Conservation (phyloP, 1,140 invertebrate species). For the Mylabris phalerata region DNA sequence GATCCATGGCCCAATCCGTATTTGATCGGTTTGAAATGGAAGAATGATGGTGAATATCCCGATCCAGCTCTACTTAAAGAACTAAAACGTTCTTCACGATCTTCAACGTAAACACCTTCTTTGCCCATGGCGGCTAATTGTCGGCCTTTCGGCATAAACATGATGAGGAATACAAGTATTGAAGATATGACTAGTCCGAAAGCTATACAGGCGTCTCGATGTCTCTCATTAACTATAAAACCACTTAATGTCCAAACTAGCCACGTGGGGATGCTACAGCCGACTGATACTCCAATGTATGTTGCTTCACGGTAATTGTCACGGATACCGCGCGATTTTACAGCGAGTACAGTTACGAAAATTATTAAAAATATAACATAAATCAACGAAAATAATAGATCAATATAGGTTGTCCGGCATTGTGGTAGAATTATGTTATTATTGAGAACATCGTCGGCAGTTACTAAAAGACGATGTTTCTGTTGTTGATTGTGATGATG, state of each 20-base stretch:
- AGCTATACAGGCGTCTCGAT: conserved; percentile 79
- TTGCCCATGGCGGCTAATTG: conserved; percentile 84
- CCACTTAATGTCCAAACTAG: conserved; percentile 72
- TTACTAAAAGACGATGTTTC: conserved; percentile 41
- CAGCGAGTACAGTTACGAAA: conserved; percentile 74
- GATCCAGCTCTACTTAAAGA: conserved; percentile 69
- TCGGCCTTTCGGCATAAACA: conserved; percentile 92
- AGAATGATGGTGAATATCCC: conserved; percentile 82
- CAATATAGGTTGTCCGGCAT: conserved; percentile 59
- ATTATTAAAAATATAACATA: conserved; percentile 78
- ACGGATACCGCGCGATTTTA: conserved; percentile 78
- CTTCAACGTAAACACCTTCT: conserved; percentile 67
- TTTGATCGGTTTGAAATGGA: conserved; percentile 81
- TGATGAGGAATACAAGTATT: conserved; percentile 77
- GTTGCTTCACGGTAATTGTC: conserved; percentile 88
- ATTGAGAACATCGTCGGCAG: conserved; percentile 38
- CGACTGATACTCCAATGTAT: conserved; percentile 81
- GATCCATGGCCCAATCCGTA: conserved; percentile 49
- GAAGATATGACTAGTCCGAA: conserved; percentile 79
- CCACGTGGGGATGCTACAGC: conserved; percentile 79
- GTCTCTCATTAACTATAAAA: conserved; percentile 64
- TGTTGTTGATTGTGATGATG: background rate
- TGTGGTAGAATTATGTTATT: conserved; percentile 41
- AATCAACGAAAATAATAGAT: conserved; percentile 70
- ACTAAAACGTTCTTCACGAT: conserved; percentile 68